These are phyloP conservation scores for Xiphophorus birchmanni DNA, from an alignment of 2,797 vertebrate species.

Conservation along the genomic window DNA sequence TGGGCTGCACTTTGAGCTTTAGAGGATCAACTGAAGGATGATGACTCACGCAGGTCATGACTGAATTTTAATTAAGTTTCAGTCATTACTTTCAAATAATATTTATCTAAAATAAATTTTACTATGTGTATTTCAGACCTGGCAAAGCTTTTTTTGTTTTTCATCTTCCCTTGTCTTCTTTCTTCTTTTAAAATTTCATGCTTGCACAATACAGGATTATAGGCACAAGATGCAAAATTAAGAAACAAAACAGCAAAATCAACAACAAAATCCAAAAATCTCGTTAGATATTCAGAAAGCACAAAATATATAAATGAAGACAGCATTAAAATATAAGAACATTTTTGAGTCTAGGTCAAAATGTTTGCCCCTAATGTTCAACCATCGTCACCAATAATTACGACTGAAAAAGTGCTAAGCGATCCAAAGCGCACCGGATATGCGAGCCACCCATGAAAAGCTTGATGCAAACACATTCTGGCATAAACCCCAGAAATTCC, in stretches of 20 bases:
- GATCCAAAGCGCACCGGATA: conserved; percentile 36
- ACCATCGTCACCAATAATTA: conserved; percentile 60
- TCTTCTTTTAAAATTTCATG: background rate
- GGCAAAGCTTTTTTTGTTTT: background rate
- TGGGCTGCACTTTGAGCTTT: background rate
- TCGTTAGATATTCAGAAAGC: background rate
- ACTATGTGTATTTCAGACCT: background rate
- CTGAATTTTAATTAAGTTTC: background rate
- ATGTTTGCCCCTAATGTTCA: conserved; percentile 23
- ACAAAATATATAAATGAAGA: background rate
- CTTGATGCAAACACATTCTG: conserved; percentile 64
- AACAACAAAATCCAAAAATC: background rate
- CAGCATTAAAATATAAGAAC: background rate
- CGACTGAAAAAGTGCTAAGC: conserved; percentile 44
- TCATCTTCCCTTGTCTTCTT: background rate
- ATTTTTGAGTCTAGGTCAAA: conserved; percentile 10
- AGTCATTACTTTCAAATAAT: background rate
- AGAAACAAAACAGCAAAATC: background rate
- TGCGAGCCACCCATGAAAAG: conserved; percentile 40
- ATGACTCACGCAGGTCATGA: background rate
- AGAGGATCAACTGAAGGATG: background rate
- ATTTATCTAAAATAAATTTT: background rate
- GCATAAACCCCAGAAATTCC: conserved; percentile 67
- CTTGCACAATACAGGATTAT: background rate
- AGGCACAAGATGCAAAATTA: background rate